phyloP scores from a whole-genome alignment of 2,797 vertebrate genomes.

The Hylomyscus alleni region DNA sequence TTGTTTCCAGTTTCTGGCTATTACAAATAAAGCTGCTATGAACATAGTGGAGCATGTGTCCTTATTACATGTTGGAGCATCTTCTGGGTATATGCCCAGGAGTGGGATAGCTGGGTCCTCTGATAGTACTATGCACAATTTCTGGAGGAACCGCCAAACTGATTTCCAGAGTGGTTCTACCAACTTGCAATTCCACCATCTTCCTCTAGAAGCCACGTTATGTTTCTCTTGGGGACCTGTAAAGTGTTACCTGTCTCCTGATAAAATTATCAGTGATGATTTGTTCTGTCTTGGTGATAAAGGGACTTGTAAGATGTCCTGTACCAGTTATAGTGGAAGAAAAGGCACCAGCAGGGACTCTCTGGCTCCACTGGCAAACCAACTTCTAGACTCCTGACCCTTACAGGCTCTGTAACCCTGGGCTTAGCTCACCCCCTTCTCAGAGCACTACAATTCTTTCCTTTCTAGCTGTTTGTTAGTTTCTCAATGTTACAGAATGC shows the following conservation, averaged over 20 bases:
- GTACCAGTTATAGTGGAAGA: not conserved
- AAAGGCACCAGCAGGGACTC: not conserved
- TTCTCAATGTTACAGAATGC: not conserved
- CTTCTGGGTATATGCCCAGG: too few species aligned
- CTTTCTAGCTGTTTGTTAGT: not conserved
- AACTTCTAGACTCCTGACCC: not conserved
- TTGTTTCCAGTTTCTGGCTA: too few species aligned
- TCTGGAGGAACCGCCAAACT: too few species aligned
- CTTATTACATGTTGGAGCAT: too few species aligned
- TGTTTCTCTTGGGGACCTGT: not conserved
- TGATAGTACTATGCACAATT: too few species aligned
- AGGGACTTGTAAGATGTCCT: not conserved
- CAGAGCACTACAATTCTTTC: not conserved
- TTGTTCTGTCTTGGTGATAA: not conserved
- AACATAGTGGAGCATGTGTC: too few species aligned
- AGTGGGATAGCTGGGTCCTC: too few species aligned
- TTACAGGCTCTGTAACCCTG: not conserved
- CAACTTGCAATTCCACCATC: too few species aligned
- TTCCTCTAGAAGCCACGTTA: conserved; percentile 58
- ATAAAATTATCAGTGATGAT: conserved; percentile 14
- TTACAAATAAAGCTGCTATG: too few species aligned
- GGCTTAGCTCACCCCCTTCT: not conserved
- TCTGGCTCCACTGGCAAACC: not conserved
- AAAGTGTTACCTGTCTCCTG: conserved; percentile 54
- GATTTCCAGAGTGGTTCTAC: too few species aligned